Conservation (phyloP, 2,888 invertebrate species). For the Himalopsyche kuldschensis region DNA sequence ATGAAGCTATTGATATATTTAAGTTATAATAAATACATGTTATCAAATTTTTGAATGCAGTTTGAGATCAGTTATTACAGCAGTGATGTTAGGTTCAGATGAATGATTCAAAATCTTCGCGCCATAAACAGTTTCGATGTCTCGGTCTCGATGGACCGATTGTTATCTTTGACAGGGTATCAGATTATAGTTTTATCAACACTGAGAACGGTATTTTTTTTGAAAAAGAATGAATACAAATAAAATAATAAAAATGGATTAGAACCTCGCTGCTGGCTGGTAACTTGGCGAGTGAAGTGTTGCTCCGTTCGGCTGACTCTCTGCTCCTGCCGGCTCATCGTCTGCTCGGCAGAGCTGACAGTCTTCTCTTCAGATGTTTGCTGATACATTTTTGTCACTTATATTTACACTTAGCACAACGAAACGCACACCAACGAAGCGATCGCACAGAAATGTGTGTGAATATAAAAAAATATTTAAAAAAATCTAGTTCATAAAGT, state of each 20-base stretch:
- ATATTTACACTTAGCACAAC: constrained; percentile 15
- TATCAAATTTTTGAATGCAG: background rate
- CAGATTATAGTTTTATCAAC: background rate
- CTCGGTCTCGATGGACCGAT: background rate
- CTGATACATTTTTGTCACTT: constrained; percentile 67
- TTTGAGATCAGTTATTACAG: background rate
- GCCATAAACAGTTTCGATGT: background rate
- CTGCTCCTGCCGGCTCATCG: constrained; percentile 54
- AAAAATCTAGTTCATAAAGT: constrained; percentile 25
- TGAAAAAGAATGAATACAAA: background rate
- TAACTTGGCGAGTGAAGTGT: constrained; percentile 77
- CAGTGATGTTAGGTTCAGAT: background rate
- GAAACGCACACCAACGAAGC: constrained; percentile 14
- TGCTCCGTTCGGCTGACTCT: constrained; percentile 73
- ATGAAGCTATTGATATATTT: background rate
- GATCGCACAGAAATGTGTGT: constrained; percentile 5
- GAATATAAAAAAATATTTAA: constrained; percentile 23
- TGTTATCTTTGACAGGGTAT: background rate
- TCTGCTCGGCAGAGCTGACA: constrained; percentile 52
- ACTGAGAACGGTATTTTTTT: background rate
- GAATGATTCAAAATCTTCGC: background rate
- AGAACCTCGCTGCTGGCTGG: constrained; percentile 75
- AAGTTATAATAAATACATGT: background rate
- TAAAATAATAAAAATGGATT: background rate
- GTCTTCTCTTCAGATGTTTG: constrained; percentile 58